A percentile compares a stretch with the other conserved stretches of the same genome.
Evolutionary conservation across 2,888 invertebrate species (phyloP).

Genomic region (Orthosia incerta): DNA sequence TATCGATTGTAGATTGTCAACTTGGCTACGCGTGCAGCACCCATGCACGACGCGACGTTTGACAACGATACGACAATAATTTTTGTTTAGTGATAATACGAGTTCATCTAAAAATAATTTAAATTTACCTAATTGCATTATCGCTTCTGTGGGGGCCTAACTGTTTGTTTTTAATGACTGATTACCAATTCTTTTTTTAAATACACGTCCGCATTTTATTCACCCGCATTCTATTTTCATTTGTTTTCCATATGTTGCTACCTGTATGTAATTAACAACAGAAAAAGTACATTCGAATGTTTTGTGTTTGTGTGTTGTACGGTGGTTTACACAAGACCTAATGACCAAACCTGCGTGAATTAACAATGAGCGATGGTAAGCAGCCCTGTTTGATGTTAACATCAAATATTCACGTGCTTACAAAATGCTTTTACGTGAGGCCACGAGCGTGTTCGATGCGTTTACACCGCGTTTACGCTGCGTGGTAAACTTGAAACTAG

Average conservation of each 20-base stretch:
- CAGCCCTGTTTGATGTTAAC: conserved; percentile 50
- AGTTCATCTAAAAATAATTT: no score
- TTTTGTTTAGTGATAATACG: no score
- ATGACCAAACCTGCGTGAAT: conserved; percentile 47
- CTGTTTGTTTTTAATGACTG: no score
- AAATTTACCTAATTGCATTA: no score
- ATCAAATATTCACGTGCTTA: conserved; percentile 61
- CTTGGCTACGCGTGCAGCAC: no score
- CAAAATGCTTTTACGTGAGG: conserved; percentile 61
- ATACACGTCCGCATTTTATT: background rate
- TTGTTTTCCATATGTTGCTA: background rate
- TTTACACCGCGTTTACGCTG: conserved; percentile 15
- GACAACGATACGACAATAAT: no score
- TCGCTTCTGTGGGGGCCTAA: no score
- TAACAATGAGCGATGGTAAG: conserved; percentile 54
- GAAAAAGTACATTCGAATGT: background rate
- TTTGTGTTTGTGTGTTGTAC: conserved; percentile 4
- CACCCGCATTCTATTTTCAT: background rate
- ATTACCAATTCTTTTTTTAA: no score
- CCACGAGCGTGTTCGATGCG: conserved; percentile 24
- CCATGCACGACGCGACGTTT: no score
- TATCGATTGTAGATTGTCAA: no score
- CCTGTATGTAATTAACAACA: conserved; percentile 5
- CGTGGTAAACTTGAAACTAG: background rate
- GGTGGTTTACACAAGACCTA: conserved; percentile 21